Conservation (phyloP, 2,113 vertebrate genomes). For the Cynocephalus volans region DNA sequence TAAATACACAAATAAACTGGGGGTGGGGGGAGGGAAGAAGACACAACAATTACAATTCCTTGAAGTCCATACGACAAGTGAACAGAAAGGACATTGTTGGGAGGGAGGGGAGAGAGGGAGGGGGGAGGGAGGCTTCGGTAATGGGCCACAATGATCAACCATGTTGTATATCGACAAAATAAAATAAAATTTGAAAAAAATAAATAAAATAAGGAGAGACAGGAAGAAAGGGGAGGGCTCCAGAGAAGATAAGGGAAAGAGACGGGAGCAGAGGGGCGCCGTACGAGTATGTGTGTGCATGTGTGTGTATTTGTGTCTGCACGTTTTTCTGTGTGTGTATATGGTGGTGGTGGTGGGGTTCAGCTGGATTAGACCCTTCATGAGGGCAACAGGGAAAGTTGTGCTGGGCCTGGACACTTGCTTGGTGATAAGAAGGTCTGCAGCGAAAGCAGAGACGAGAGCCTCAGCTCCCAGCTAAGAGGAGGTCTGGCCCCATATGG, state of each 20-base stretch:
- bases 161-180: no score
- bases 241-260: neutral
- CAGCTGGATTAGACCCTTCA: neutral
- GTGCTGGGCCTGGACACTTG: rapidly evolving
- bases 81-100: no score
- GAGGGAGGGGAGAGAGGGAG: no score
- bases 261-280: neutral
- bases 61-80: no score
- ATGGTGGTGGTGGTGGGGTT: neutral
- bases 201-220: neutral
- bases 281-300: neutral
- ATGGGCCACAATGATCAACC: no score
- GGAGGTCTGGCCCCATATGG: slow-evolving; percentile 56
- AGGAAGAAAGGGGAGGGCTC: neutral
- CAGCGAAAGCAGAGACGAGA: neutral
- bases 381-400: neutral
- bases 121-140: no score
- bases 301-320: no score
- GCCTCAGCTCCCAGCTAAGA: neutral
- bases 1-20: no score
- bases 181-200: no score
- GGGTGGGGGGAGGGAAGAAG: no score
- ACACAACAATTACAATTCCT: no score
- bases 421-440: neutral
- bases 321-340: neutral